These are phyloP conservation scores for Brenthis hecate DNA, from an alignment of 2,888 invertebrate species.

Conservation along the genomic window DNA sequence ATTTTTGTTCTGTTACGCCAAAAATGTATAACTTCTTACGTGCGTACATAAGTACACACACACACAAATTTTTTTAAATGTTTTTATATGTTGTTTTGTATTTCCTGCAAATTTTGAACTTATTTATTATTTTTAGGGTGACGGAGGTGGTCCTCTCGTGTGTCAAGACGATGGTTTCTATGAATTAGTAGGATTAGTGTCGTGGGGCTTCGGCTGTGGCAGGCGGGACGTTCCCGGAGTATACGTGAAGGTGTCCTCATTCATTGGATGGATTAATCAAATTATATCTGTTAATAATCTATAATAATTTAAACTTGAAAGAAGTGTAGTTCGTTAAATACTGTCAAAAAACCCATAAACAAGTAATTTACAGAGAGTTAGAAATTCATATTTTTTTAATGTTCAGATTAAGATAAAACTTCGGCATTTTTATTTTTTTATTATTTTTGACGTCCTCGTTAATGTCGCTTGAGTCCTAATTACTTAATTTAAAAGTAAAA, in stretches of 20 bases:
- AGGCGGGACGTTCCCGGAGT: constrained; percentile 97
- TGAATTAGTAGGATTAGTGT: constrained; percentile 95
- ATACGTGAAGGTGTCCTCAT: constrained; percentile 96
- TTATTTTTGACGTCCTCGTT: too few species aligned
- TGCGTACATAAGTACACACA: too few species aligned
- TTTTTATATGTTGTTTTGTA: background rate
- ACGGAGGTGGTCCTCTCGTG: constrained; percentile 96
- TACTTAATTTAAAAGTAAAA: too few species aligned
- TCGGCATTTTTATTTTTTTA: too few species aligned
- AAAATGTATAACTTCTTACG: too few species aligned
- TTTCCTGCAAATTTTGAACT: background rate
- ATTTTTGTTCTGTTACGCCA: too few species aligned
- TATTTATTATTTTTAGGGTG: constrained; percentile 83
- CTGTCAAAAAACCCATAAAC: background rate
- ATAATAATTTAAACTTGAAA: constrained; percentile 59
- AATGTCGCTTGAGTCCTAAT: too few species aligned
- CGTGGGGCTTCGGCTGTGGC: constrained; percentile 98
- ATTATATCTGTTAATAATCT: constrained; percentile 97
- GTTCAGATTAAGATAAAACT: too few species aligned
- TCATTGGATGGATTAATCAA: constrained; percentile 98
- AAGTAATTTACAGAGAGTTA: background rate
- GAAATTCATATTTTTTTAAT: too few species aligned
- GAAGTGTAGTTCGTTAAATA: background rate
- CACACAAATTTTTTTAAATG: too few species aligned
- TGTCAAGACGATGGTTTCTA: constrained; percentile 96